Base-by-base conservation (phyloP, 2,888 invertebrate species). In the Drosophila conformis region DNA sequence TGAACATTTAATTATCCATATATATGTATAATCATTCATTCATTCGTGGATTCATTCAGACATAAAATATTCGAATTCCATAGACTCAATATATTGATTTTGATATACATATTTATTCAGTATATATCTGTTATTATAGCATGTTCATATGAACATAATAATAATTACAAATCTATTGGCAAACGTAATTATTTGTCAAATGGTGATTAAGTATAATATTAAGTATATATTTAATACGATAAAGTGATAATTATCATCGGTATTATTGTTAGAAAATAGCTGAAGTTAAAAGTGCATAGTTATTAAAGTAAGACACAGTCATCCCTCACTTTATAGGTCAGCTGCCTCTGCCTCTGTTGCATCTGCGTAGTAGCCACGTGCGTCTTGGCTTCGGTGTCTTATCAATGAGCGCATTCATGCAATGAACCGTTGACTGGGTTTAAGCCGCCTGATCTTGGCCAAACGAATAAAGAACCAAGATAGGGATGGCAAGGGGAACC, bases 341-440 rank as follows among this genome's bases (percentile, higher is more conserved):
- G 48, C 35, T 35, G 35, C 13, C 35, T 13, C 13, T 2, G 15
- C 35, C 25, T 25, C 25, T 31, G 69, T 42, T 53, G 64, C 72
- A 72, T 74, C 67, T 73, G 73, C 74, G 68, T 68, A 62, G 42
- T 74, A 35, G 73, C 74, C 74, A 73, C 73, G 73, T 69, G 69
- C 73, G 73, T 2, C 35, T 59, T 48, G 60, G 36, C 21, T 1
- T 25, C 33, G 42, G 21, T 25, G 21, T 58, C 40, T 73, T 72
- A 72, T 73, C 72, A 72, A 71, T 72, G 64, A 56, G 58, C 71
- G 42, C 42, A 21, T 42, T 42, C 52, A 21, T 31, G 51, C 35
- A 65, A 42, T 64, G 58, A 65, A 38, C 38, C 57, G 40, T 65
- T 57, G 40, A 18, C 40, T 11, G n/a, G n/a, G n/a, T 4, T 33